phyloP scores from a whole-genome alignment of 2,113 vertebrate species.

The Mobula birostris region DNA sequence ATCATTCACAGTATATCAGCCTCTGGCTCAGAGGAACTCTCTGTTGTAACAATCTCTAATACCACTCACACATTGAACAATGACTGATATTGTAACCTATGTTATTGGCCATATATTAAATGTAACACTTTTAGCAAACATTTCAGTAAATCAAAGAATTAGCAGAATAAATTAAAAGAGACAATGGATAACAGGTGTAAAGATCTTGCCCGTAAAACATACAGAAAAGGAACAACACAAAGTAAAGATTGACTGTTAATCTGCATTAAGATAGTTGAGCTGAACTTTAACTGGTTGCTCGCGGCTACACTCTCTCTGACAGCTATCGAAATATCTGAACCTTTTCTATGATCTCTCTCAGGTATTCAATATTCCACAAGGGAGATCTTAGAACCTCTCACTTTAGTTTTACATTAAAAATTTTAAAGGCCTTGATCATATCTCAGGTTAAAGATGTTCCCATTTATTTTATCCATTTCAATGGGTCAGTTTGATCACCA shows the following conservation, averaged over 20 bases:
- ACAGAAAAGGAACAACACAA: neutral
- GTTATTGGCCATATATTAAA: neutral
- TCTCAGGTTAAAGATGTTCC: neutral
- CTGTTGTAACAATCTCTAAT: neutral
- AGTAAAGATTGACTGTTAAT: neutral
- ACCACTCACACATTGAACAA: neutral
- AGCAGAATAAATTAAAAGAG: neutral
- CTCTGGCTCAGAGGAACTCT: neutral
- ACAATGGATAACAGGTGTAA: neutral
- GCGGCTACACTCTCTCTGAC: neutral
- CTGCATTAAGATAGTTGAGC: neutral
- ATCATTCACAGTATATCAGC: neutral
- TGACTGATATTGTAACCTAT: neutral
- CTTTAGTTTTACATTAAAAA: neutral
- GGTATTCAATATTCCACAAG: neutral
- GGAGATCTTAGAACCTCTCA: neutral
- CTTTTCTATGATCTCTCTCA: neutral
- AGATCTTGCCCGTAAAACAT: neutral
- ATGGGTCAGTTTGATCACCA: neutral
- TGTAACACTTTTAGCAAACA: neutral
- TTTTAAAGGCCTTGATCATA: neutral
- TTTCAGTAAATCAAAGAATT: neutral
- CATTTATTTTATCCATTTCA: neutral
- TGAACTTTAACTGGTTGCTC: neutral
- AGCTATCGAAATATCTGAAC: neutral